These are phyloP conservation scores for Sogatella furcifera DNA, from an alignment of 1,140 invertebrate genomes.

Conservation along the genomic window DNA sequence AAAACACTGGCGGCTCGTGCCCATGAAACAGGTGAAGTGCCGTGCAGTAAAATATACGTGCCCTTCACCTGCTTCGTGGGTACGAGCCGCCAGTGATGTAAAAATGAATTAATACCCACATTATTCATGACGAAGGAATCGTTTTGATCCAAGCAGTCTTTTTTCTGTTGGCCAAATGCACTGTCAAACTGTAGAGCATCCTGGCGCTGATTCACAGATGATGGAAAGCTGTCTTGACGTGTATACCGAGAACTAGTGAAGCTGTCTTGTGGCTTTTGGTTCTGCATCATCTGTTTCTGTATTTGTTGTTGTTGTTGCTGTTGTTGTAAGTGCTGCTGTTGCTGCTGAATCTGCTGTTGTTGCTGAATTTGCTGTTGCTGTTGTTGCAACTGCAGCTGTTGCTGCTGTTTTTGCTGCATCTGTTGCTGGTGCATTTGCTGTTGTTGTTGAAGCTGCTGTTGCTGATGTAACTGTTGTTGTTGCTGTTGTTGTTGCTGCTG, in stretches of 20 bases:
- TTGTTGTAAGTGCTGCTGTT: constrained; percentile 11
- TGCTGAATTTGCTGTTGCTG: constrained; percentile 9
- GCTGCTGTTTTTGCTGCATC: constrained; percentile 10
- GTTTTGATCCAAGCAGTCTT: too few species aligned
- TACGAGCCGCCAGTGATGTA: too few species aligned
- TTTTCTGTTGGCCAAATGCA: too few species aligned
- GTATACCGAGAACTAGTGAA: constrained; percentile 2
- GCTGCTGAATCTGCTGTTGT: constrained; percentile 5
- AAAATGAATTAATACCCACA: too few species aligned
- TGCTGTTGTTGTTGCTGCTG: constrained; percentile 8
- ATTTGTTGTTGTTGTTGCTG: constrained; percentile 10
- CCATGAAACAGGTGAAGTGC: too few species aligned
- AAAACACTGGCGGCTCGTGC: too few species aligned
- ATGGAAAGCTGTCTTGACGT: not conserved
- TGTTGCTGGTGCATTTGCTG: constrained; percentile 9
- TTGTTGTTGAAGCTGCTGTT: constrained; percentile 9
- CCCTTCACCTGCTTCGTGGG: too few species aligned
- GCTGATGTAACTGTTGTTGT: constrained; percentile 12
- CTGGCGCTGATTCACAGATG: not conserved
- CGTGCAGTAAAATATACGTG: too few species aligned
- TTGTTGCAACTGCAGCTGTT: constrained; percentile 9
- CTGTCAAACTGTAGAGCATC: not conserved
- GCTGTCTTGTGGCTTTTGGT: constrained; percentile 1
- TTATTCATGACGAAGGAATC: too few species aligned
- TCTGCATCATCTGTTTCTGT: constrained; percentile 4